Evolutionary conservation across 2,888 invertebrate species (phyloP).

Genomic region (Leucophenga maculata): DNA sequence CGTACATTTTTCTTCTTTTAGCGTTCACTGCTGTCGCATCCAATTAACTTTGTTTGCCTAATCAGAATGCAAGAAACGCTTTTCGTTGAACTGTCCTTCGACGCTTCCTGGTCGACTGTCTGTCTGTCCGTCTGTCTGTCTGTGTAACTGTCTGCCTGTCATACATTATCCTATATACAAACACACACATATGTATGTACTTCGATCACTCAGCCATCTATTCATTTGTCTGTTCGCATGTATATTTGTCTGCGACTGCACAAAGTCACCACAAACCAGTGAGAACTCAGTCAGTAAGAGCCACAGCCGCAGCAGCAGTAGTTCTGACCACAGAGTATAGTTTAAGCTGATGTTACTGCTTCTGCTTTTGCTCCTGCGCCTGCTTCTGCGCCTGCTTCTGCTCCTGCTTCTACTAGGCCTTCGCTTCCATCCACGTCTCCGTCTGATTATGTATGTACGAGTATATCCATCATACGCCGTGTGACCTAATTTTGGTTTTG

Average conservation of each 20-base stretch:
- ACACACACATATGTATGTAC: neutral
- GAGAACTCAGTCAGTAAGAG: too few relatives aligned
- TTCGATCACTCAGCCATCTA: neutral
- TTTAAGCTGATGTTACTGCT: too few relatives aligned
- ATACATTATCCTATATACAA: too few relatives aligned
- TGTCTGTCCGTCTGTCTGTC: neutral
- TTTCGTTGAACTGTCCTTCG: neutral
- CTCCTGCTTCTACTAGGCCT: neutral
- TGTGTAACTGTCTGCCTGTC: neutral
- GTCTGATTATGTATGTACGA: conserved; percentile 13
- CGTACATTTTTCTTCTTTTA: conserved; percentile 9
- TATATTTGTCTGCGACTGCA: too few relatives aligned
- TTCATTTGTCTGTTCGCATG: neutral
- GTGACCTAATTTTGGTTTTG: conserved; percentile 46
- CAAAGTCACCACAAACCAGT: too few relatives aligned
- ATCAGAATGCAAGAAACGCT: conserved; percentile 55
- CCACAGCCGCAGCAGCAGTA: too few relatives aligned
- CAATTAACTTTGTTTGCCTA: conserved; percentile 63
- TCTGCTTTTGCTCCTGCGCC: too few relatives aligned
- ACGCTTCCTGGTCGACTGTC: neutral
- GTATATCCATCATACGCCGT: conserved; percentile 42
- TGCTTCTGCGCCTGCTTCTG: neutral
- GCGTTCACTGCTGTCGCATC: conserved; percentile 49
- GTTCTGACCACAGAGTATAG: too few relatives aligned
- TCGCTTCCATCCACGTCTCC: neutral